These are phyloP conservation scores for Zeugodacus cucurbitae DNA, from an alignment of 1,140 invertebrate species.

Conservation along the genomic window DNA sequence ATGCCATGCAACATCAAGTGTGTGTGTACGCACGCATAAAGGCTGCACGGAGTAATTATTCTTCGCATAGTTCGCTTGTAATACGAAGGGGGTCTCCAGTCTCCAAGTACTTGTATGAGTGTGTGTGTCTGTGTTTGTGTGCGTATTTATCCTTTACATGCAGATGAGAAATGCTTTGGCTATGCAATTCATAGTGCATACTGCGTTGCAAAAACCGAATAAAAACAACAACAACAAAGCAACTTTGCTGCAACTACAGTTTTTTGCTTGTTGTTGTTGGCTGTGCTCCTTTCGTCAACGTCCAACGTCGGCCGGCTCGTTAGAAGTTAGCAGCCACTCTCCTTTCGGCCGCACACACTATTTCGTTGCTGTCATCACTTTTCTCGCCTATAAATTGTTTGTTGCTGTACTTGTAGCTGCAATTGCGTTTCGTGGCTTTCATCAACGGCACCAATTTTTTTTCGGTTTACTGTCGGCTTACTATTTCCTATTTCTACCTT, in stretches of 20 bases:
- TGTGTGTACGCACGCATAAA: neutral
- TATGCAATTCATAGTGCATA: neutral
- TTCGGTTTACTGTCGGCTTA: neutral
- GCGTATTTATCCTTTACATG: slow-evolving; percentile 42
- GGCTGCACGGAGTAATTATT: neutral
- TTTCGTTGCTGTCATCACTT: slow-evolving; percentile 4
- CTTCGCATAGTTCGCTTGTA: neutral
- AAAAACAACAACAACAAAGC: neutral
- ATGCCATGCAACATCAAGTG: neutral
- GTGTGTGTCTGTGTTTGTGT: slow-evolving; percentile 43
- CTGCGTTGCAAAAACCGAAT: neutral
- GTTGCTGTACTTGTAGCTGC: neutral
- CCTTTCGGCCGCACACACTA: neutral
- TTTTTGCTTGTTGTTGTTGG: neutral
- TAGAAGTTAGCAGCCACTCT: neutral
- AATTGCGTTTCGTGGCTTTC: slow-evolving; percentile 3
- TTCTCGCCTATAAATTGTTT: slow-evolving; percentile 36
- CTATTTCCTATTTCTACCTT: slow-evolving; percentile 1
- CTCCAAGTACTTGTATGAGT: slow-evolving; percentile 46
- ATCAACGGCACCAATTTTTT: neutral
- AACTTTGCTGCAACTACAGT: neutral
- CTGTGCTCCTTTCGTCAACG: neutral
- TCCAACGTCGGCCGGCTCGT: neutral
- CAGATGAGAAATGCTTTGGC: neutral
- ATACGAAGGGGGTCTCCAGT: neutral